These are phyloP conservation scores for Ancistrus triradiatus DNA, from an alignment of 2,113 vertebrate genomes.

Conservation along the genomic window DNA sequence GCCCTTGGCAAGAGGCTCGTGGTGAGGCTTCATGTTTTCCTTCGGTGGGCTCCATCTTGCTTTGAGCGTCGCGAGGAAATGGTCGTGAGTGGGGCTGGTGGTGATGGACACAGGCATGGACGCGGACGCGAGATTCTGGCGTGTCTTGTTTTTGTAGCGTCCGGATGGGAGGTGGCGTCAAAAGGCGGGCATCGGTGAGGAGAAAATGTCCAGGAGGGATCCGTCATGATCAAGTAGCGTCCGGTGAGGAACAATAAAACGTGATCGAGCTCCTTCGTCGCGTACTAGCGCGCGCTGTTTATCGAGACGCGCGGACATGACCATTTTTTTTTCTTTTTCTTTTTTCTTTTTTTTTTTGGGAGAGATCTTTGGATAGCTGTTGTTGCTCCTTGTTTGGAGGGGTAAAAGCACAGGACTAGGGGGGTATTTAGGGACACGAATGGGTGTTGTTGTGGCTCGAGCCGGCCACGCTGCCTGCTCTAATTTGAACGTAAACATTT, in stretches of 20 bases:
- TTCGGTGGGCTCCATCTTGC: slow-evolving; percentile 45
- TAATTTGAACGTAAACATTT: slow-evolving; percentile 5
- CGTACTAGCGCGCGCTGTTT: slow-evolving; percentile 3
- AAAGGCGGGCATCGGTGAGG: slow-evolving; percentile 44
- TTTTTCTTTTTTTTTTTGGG: too few relatives aligned
- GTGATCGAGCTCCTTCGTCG: neutral
- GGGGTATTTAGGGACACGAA: neutral
- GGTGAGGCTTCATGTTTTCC: slow-evolving; percentile 16
- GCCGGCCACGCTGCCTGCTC: neutral
- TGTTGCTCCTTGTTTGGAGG: too few relatives aligned
- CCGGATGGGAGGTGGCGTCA: slow-evolving; percentile 46
- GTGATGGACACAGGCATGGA: slow-evolving; percentile 34
- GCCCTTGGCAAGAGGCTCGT: neutral
- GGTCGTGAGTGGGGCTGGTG: slow-evolving; percentile 10
- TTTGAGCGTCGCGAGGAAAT: slow-evolving; percentile 17
- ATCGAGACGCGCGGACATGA: slow-evolving; percentile 39
- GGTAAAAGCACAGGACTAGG: too few relatives aligned
- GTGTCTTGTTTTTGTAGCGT: slow-evolving; percentile 25
- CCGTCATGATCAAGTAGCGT: slow-evolving; percentile 57
- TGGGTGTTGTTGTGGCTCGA: neutral
- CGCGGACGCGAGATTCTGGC: slow-evolving; percentile 48
- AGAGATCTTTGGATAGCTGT: too few relatives aligned
- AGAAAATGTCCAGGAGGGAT: slow-evolving; percentile 42
- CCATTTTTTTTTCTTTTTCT: slow-evolving; percentile 51
- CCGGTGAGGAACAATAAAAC: slow-evolving; percentile 53